Conservation (phyloP, 1,140 invertebrate species). For the Bombus breviceps region DNA sequence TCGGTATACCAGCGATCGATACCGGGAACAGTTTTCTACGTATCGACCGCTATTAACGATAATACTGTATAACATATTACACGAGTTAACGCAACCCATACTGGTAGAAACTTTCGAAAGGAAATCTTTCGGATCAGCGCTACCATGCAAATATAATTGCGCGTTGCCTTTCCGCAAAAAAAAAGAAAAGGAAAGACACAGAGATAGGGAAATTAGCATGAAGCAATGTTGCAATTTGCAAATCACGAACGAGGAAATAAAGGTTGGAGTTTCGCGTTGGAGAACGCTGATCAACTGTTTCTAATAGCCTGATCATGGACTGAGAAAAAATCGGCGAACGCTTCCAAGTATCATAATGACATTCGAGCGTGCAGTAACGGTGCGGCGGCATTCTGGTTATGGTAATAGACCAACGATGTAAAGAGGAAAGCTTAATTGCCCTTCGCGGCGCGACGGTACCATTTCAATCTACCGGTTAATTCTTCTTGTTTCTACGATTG, state of each 20-base stretch:
- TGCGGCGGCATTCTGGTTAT: constrained; percentile 20
- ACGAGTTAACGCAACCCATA: background rate
- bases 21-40: background rate
- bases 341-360: constrained; percentile 47
- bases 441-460: constrained; percentile 9
- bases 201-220: background rate
- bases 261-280: background rate
- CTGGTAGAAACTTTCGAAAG: too few species aligned
- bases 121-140: background rate
- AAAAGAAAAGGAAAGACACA: background rate
- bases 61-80: background rate
- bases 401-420: constrained; percentile 41
- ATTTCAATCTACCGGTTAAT: constrained; percentile 25
- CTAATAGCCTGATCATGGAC: constrained; percentile 14
- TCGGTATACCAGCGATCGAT: background rate
- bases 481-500: background rate
- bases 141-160: constrained; percentile 24
- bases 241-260: constrained; percentile 28
- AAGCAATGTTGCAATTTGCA: constrained; percentile 50
- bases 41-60: background rate
- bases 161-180: background rate
- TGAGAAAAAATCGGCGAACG: constrained; percentile 34
- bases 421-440: constrained; percentile 34
- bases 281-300: background rate
- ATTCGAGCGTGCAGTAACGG: constrained; percentile 23